Percentiles rank a stretch among this genome's conserved stretches.
Evolutionary conservation across 1,140 invertebrate genomes (phyloP).

Genomic region (Drosophila simulans): DNA sequence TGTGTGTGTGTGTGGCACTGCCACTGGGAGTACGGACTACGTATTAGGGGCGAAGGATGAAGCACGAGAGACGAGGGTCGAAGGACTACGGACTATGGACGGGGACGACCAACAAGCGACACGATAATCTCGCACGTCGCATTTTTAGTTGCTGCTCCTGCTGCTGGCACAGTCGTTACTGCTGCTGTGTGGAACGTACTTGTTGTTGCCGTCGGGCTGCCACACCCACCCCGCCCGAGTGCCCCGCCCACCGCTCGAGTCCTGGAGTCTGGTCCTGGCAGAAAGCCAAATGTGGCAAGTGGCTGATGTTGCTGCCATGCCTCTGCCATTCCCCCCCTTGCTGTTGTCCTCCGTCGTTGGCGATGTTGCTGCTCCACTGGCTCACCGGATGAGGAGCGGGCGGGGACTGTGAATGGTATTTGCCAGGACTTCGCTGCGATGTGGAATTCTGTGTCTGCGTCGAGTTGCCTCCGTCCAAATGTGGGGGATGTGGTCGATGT

Average conservation of each 20-base stretch:
- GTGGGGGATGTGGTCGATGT: conserved; percentile 13
- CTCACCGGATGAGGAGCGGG: conserved; percentile 1
- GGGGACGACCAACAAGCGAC: conserved; percentile 74
- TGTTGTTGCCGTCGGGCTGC: conserved; percentile 27
- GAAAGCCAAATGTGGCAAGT: conserved; percentile 82
- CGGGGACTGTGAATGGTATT: conserved; percentile 8
- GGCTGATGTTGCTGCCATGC: conserved; percentile 55
- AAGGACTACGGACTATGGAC: conserved; percentile 41
- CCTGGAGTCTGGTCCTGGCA: conserved; percentile 69
- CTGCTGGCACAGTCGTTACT: conserved; percentile 39
- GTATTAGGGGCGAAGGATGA: no score
- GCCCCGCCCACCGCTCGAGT: conserved; percentile 34
- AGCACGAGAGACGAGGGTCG: background rate
- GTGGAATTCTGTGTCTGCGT: conserved; percentile 37
- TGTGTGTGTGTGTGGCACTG: conserved; percentile 17
- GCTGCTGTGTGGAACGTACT: conserved; percentile 7
- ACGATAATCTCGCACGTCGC: conserved; percentile 83
- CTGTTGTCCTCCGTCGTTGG: conserved; percentile 30
- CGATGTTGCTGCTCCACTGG: conserved; percentile 43
- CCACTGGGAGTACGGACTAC: conserved; percentile 12
- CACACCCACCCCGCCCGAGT: conserved; percentile 15
- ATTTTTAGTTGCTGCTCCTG: conserved; percentile 78
- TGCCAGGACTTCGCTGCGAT: conserved; percentile 22
- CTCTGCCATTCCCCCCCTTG: conserved; percentile 43
- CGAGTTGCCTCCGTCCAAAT: conserved; percentile 36